Conservation (phyloP, 2,888 invertebrate species). For the Oxyteleia sp. region DNA sequence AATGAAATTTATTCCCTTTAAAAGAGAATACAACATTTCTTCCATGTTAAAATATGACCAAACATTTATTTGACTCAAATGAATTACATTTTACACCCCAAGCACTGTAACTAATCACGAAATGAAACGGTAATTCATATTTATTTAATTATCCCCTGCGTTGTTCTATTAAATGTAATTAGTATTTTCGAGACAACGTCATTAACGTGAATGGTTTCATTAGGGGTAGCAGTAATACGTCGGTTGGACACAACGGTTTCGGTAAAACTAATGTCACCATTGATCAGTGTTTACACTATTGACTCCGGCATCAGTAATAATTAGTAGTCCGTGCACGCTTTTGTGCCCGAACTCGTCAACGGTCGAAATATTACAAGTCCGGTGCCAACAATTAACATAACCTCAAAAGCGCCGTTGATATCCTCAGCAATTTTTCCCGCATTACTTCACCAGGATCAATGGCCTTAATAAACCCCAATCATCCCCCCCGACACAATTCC, state of each 20-base stretch:
- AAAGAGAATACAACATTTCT: no score
- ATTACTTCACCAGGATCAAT: constrained; percentile 50
- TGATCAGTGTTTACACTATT: constrained; percentile 68
- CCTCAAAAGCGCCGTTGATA: constrained; percentile 53
- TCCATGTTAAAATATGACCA: no score
- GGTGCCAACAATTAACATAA: constrained; percentile 58
- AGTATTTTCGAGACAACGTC: constrained; percentile 60
- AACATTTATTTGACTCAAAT: constrained; percentile 26
- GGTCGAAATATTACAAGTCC: constrained; percentile 52
- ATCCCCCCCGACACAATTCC: constrained; percentile 21
- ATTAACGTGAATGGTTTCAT: constrained; percentile 52
- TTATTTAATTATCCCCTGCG: constrained; percentile 56
- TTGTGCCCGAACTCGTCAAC: constrained; percentile 41
- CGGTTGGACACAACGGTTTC: constrained; percentile 24
- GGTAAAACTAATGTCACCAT: constrained; percentile 67
- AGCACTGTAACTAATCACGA: constrained; percentile 32
- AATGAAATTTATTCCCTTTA: no score
- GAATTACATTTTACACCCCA: constrained; percentile 4
- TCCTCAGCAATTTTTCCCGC: constrained; percentile 43
- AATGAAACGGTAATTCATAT: constrained; percentile 59
- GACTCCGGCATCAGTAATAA: constrained; percentile 60
- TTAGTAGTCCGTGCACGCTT: constrained; percentile 49
- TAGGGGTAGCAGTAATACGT: constrained; percentile 35
- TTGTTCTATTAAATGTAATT: constrained; percentile 53
- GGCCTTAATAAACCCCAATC: constrained; percentile 62